Conservation (phyloP, 2,113 vertebrate genomes). For the Thunnus maccoyii region DNA sequence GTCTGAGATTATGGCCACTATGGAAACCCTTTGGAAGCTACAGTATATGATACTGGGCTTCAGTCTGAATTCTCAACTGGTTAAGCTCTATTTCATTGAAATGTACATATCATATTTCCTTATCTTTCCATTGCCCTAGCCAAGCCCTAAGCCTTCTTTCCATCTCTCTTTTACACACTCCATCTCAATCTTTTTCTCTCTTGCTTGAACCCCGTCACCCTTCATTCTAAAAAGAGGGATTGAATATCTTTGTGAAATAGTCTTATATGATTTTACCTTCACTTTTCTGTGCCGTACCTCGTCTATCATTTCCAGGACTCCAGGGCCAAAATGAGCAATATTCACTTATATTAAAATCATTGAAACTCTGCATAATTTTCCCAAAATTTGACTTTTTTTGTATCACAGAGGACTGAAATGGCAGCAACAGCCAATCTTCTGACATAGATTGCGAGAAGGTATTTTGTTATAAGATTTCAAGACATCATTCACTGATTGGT, state of each 20-base stretch:
- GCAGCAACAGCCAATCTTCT: constrained; percentile 12
- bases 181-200: constrained; percentile 38
- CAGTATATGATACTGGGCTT: constrained; percentile 1
- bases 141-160: constrained; percentile 37
- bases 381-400: constrained; percentile 16
- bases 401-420: constrained; percentile 2
- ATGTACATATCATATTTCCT: constrained; percentile 47
- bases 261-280: constrained; percentile 36
- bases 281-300: constrained; percentile 24
- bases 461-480: not conserved
- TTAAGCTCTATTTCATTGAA: constrained; percentile 45
- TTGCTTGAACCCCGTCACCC: constrained; percentile 36
- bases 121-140: constrained; percentile 35
- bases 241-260: constrained; percentile 50
- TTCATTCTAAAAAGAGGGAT: constrained; percentile 31
- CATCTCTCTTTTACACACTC: constrained; percentile 13
- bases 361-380: constrained; percentile 35
- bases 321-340: constrained; percentile 30
- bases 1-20: not conserved
- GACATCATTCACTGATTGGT: constrained; percentile 5
- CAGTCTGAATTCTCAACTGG: constrained; percentile 21
- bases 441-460: constrained; percentile 13
- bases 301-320: constrained; percentile 39
- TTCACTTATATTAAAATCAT: constrained; percentile 42
- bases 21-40: not conserved